Evolutionary conservation across 2,888 invertebrate species (phyloP).

Genomic region (Tuta absoluta): DNA sequence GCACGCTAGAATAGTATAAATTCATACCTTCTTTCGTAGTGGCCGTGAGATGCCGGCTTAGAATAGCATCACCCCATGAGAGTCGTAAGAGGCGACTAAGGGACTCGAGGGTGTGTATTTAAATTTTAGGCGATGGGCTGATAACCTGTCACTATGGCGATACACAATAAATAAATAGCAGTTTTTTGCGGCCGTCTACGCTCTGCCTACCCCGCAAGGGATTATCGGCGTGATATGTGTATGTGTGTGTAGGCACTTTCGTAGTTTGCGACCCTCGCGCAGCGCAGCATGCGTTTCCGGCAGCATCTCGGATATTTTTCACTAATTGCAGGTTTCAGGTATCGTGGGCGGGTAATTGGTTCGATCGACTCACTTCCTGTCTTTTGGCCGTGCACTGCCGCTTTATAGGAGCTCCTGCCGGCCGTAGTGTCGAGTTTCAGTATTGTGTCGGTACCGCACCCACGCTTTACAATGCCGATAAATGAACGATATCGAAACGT

Average conservation of each 20-base stretch:
- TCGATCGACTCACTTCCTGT: conserved; percentile 78
- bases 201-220: no score
- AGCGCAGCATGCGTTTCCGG: conserved; percentile 57
- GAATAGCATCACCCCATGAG: no score
- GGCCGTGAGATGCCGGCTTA: no score
- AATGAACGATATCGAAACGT: background rate
- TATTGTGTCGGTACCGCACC: conserved; percentile 69
- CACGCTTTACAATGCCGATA: conserved; percentile 43
- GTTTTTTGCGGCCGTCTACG: no score
- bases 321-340: conserved; percentile 79
- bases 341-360: conserved; percentile 78
- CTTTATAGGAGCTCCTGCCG: conserved; percentile 61
- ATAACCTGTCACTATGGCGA: no score
- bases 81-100: no score
- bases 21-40: no score
- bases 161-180: no score
- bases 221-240: no score
- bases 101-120: no score
- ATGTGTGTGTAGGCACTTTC: background rate
- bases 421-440: conserved; percentile 66
- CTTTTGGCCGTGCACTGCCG: conserved; percentile 62
- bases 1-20: no score
- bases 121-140: no score
- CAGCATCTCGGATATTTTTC: conserved; percentile 66
- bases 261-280: conserved; percentile 19